Evolutionary conservation across 2,113 vertebrate species (phyloP), one percentile per base, ranked within the genome.

Genomic region (Prolemur simus): DNA sequence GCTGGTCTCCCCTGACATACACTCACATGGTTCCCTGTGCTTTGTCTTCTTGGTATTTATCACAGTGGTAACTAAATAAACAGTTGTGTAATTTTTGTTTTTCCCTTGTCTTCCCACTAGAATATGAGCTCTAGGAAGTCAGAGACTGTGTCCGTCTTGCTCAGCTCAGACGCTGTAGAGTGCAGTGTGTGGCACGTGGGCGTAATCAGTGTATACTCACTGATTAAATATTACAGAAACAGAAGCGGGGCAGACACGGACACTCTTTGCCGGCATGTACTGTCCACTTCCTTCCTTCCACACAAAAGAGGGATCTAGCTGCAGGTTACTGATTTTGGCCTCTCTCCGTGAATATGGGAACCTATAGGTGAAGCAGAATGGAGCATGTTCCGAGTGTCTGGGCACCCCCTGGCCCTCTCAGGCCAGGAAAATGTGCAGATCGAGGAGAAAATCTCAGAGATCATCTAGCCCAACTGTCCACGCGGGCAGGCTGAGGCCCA

Each of bases 161-260:
- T 64, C 71, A 83, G 82, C 39, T 68, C 29, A 52, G 66, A 86
- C 63, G 66, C 47, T 29, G 8, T 8, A 34, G 60, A 77, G 37
- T 3, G 18, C 29, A 8, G 58, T 5, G 32, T 8, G 58, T 10
- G 25, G 23, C 17, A 5, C 2, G 3, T 9, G 52, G 54, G 34
- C 17, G 4, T 37, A 18, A 12, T 11, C 1, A 6, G 52, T 1
- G 8, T 6, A 9, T 1, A 18, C 3, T 1, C 5, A 1, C 49
- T 34, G 66, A 54, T 4, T 9, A 54, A 21, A 13, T 1, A 17
- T 54, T 18, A n/a, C 21, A 87, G 47, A 34, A n/a, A 63, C 49
- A 3, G 25, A n/a, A 64, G 42, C 15, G 29, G 3, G 6, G 14
- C 12, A 94, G 87, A 42, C 18, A n/a, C 0, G 54, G 25, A 37